Percentiles rank a stretch among this genome's conserved stretches.
These are phyloP conservation scores for Elanoides forficatus DNA, from an alignment of 2,113 vertebrate genomes.

Conservation along the genomic window DNA sequence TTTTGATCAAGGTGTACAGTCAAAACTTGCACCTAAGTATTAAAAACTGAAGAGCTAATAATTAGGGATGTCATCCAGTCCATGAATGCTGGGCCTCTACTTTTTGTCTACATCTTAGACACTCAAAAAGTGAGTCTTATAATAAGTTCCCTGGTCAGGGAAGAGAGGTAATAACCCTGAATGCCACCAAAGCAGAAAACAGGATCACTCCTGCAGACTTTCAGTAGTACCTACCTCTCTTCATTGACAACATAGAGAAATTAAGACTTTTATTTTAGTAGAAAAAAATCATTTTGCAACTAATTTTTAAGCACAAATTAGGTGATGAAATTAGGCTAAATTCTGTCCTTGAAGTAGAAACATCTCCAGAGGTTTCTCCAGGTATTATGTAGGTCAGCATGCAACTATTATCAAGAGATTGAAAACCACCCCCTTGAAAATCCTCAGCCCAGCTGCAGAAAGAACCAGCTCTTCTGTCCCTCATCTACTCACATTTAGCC, in stretches of 20 bases:
- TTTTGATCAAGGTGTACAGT: not conserved
- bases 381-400: not conserved
- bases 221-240: not conserved
- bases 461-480: not conserved
- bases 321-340: not conserved
- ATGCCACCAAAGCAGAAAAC: not conserved
- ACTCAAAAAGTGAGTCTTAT: not conserved
- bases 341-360: not conserved
- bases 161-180: not conserved
- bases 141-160: not conserved
- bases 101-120: not conserved
- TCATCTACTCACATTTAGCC: not conserved
- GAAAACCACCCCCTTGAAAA: not conserved
- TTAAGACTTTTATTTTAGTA: not conserved
- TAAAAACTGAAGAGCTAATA: not conserved
- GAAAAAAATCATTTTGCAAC: not conserved
- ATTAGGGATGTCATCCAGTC: not conserved
- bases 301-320: not conserved
- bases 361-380: not conserved
- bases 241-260: not conserved
- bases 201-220: not conserved
- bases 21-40: not conserved
- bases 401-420: not conserved
- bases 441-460: not conserved
- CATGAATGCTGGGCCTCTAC: not conserved